Evolutionary conservation across 2,888 invertebrate genomes (phyloP), one percentile per base, ranked within the genome.

Genomic region (Autographa pulchrina): DNA sequence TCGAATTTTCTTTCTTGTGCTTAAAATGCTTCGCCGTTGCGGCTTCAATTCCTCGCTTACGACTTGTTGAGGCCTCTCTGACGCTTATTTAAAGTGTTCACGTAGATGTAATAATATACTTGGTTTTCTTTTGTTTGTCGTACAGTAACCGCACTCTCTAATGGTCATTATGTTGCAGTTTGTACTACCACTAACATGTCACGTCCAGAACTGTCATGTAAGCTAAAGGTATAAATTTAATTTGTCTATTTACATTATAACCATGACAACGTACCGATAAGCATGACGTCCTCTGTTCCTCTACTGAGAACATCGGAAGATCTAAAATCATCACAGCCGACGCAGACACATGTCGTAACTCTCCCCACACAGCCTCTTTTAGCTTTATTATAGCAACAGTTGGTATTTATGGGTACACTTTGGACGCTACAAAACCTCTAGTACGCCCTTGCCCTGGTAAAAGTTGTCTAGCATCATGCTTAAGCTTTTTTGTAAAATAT

Each of bases 81-180:
- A 94, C 88, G 95, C 95, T 95, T 94, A 90, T 91, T 92, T 88
- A 89, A 91, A 93, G 91, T 94, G 93, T 92, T 94, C 95, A 95
- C 95, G 95, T 95, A 96, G 95, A 90, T 89, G 92, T 95, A 94
- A 92, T 93, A 92, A 91, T 92, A 93, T 90, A 93, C 92, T 93
- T 92, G 94, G 93, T 94, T 95, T 93, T 94, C 89, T 95, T 95
- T 95, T 95, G 94, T 95, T 95, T 95, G 93, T 94, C 95, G 95
- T 95, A 94, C 94, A 94, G 95, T 96, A 95, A 96, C 94, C 93
- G 96, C 96, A 96, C 95, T 94, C 90, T 93, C 95, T 96, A 96
- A 96, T 96, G 95, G 95, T 95, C 94, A 94, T 96, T 96, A 95
- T 95, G 96, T 96, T 96, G 96, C 96, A 95, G 96, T 96, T 94